Evolutionary conservation across 2,113 vertebrate species (phyloP), one percentile per base, ranked within the genome.

Genomic region (Aythya baeri): DNA sequence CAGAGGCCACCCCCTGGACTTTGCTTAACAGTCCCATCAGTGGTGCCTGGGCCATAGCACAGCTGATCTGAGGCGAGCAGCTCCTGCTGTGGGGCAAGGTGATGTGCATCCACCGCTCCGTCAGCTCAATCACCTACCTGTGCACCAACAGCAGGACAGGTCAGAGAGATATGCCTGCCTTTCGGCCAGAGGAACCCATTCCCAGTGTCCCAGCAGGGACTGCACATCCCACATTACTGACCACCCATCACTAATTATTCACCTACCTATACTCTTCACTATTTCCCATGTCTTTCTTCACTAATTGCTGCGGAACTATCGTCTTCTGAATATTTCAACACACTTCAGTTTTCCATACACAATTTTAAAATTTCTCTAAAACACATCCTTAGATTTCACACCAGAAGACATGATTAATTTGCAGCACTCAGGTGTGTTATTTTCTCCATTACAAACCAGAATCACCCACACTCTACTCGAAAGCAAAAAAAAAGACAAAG

Each of bases 61-160:
- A 0, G 1, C 36, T 25, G 29, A n/a, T 22, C 26, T 3, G 6
- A 41, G 0, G 1, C 0, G 3, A 71, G 32, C 23, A 54, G 13
- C 50, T 46, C 57, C 50, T 54, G 29, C 59, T 16, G 13, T 11
- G 21, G 13, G 25, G 25, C 41, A n/a, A 67, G n/a, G 29, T 0
- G 2, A 88, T 38, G 13, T 23, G 18, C 44, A 72, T 20, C 36
- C 2, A 0, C 3, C 1, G 34, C 58, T 66, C 72, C 43, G 17
- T 7, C 0, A 0, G 57, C 57, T 58, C 18, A 20, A 21, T 21
- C 11, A 20, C 17, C 54, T 41, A 52, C 31, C 34, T 32, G 36
- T 1, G 0, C 16, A 34, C 25, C 29, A 31, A 5, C 50, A 54
- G 41, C 1, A 36, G 80, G 43, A 41, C 9, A 5, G 27, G 20